phyloP scores from a whole-genome alignment of 2,797 vertebrate genomes.

The Scolopax rusticola region DNA sequence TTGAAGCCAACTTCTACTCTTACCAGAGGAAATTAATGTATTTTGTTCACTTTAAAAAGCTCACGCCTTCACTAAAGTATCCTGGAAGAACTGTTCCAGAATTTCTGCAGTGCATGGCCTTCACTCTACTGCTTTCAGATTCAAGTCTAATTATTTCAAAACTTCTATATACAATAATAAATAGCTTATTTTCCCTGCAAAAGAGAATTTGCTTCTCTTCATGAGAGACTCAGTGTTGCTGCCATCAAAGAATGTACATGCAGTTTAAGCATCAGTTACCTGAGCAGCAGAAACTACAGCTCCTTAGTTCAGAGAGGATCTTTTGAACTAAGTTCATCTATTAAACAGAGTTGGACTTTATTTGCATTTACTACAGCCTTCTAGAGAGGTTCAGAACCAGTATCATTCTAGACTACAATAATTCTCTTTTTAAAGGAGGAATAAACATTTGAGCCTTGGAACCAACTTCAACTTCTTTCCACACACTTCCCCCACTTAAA shows the following conservation, averaged over 20 bases:
- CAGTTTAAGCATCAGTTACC: not conserved
- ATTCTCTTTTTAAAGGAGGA: not conserved
- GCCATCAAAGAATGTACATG: not conserved
- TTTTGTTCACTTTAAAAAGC: not conserved
- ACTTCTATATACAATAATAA: not conserved
- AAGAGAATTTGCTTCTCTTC: not conserved
- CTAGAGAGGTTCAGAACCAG: not conserved
- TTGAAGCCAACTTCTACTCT: not conserved
- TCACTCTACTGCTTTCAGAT: not conserved
- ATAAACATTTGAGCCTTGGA: not conserved
- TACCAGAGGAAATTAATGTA: not conserved
- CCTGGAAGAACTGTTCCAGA: not conserved
- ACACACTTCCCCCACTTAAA: accelerated
- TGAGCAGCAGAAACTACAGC: not conserved
- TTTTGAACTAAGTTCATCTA: not conserved
- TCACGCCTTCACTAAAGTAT: not conserved
- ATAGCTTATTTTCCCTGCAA: not conserved
- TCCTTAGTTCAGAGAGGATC: not conserved
- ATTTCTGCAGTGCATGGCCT: not conserved
- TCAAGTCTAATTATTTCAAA: not conserved
- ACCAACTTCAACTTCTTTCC: accelerated
- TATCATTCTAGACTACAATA: not conserved
- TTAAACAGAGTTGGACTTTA: not conserved
- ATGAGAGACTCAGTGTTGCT: not conserved
- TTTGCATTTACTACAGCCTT: not conserved